A percentile compares a stretch with the other conserved stretches of the same genome.
phyloP scores from a whole-genome alignment of 2,888 invertebrate genomes.

The Plagodis pulveraria region DNA sequence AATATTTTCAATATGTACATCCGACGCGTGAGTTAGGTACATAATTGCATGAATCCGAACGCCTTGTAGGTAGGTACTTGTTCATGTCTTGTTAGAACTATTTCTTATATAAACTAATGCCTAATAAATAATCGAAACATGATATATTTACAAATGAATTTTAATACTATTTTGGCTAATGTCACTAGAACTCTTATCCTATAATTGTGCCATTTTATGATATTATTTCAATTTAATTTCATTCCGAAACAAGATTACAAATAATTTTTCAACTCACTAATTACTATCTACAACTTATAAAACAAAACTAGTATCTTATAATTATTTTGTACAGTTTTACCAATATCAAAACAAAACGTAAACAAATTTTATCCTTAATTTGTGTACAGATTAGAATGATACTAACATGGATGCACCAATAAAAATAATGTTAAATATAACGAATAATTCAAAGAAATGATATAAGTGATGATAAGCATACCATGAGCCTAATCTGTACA shows the following conservation, averaged over 20 bases:
- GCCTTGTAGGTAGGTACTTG: slow-evolving; percentile 60
- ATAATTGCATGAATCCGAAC: slow-evolving; percentile 60
- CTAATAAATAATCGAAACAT: slow-evolving; percentile 71
- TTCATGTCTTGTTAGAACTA: slow-evolving; percentile 62
- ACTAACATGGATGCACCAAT: slow-evolving; percentile 39
- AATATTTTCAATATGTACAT: no score
- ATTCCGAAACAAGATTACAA: slow-evolving; percentile 39
- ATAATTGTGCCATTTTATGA: slow-evolving; percentile 79
- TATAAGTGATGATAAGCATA: slow-evolving; percentile 38
- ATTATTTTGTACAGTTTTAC: slow-evolving; percentile 77
- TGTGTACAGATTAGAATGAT: slow-evolving; percentile 50
- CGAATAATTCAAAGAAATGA: slow-evolving; percentile 33
- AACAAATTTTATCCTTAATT: slow-evolving; percentile 51
- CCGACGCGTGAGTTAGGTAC: no score
- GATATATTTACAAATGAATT: slow-evolving; percentile 76
- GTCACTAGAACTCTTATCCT: slow-evolving; percentile 76
- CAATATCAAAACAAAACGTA: slow-evolving; percentile 65
- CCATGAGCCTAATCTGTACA: slow-evolving; percentile 50
- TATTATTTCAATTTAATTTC: slow-evolving; percentile 45
- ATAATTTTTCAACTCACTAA: slow-evolving; percentile 48
- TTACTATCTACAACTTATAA: slow-evolving; percentile 69
- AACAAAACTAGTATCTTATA: slow-evolving; percentile 61
- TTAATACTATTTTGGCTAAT: slow-evolving; percentile 82
- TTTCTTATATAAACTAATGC: slow-evolving; percentile 56
- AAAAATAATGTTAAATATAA: slow-evolving; percentile 29